phyloP scores from a whole-genome alignment of 1,140 invertebrate genomes.

The Akabosia matsudoensis region DNA sequence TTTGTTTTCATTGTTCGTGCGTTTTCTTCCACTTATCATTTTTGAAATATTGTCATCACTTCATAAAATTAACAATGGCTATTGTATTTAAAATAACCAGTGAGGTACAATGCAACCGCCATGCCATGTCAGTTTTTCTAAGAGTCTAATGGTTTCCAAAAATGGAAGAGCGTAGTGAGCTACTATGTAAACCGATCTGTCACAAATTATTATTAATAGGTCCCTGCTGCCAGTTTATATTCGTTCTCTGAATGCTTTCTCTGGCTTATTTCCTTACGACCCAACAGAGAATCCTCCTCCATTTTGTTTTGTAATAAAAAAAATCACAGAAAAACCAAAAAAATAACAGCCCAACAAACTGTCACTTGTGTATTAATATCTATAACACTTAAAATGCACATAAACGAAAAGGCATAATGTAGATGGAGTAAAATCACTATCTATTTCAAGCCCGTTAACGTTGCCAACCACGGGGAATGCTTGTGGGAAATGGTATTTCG shows the following conservation, averaged over 20 bases:
- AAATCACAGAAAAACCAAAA: neutral
- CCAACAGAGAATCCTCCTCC: neutral
- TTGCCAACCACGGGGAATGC: slow-evolving; percentile 14
- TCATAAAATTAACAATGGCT: too few species aligned
- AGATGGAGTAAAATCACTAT: too few species aligned
- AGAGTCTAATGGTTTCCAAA: slow-evolving; percentile 11
- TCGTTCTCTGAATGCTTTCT: neutral
- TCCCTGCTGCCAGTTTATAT: slow-evolving; percentile 19
- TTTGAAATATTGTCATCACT: too few species aligned
- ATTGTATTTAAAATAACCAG: too few species aligned
- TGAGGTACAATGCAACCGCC: too few species aligned
- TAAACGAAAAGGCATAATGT: too few species aligned
- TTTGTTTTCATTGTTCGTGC: too few species aligned
- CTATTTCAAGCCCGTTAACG: neutral
- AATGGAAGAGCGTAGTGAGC: neutral
- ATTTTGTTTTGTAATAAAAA: neutral
- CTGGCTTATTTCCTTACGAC: neutral
- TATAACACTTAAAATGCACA: too few species aligned
- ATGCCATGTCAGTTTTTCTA: too few species aligned
- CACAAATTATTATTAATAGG: slow-evolving; percentile 25
- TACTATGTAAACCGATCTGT: slow-evolving; percentile 22
- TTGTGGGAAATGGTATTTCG: slow-evolving; percentile 1
- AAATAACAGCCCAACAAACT: neutral
- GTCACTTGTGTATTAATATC: too few species aligned
- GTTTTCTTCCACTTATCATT: too few species aligned